Conservation (phyloP, 2,888 invertebrate genomes). For the Ecdyonurus torrentis region DNA sequence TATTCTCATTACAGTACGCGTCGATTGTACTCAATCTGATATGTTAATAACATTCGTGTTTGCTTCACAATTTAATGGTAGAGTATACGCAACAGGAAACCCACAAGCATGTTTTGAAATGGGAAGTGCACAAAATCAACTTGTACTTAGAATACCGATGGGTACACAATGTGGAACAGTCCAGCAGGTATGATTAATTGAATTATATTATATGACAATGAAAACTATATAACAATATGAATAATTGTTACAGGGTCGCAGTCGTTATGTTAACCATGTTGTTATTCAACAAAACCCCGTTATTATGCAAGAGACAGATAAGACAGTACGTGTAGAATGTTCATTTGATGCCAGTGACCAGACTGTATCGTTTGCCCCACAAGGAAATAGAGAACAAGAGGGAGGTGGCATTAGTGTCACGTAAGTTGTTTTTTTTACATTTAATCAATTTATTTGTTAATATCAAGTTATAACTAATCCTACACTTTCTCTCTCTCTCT, state of each 20-base stretch:
- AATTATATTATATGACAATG: not conserved
- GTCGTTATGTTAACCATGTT: slow-evolving; percentile 28
- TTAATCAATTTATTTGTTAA: too few relatives aligned
- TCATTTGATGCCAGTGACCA: slow-evolving; percentile 29
- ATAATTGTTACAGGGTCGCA: slow-evolving; percentile 19
- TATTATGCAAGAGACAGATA: slow-evolving; percentile 29
- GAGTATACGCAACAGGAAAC: slow-evolving; percentile 29
- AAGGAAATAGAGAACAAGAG: slow-evolving; percentile 19
- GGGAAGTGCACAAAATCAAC: slow-evolving; percentile 23
- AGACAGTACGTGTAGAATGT: slow-evolving; percentile 28
- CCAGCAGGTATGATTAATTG: slow-evolving; percentile 21
- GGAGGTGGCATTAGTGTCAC: slow-evolving; percentile 25
- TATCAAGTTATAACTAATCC: too few relatives aligned
- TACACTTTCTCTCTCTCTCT: too few relatives aligned
- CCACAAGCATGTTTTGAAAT: slow-evolving; percentile 26
- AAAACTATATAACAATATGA: not conserved
- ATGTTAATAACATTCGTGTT: slow-evolving; percentile 28
- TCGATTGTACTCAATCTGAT: slow-evolving; percentile 29
- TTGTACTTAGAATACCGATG: slow-evolving; percentile 25
- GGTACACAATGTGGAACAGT: slow-evolving; percentile 27
- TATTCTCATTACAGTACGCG: slow-evolving; percentile 21
- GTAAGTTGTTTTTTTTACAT: too few relatives aligned
- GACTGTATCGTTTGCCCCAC: slow-evolving; percentile 25
- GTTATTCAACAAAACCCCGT: slow-evolving; percentile 30
- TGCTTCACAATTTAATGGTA: slow-evolving; percentile 26